Percentiles rank a stretch among this genome's conserved stretches.
Conservation (phyloP, 2,797 vertebrate genomes). For the Anolis apletophallus region DNA sequence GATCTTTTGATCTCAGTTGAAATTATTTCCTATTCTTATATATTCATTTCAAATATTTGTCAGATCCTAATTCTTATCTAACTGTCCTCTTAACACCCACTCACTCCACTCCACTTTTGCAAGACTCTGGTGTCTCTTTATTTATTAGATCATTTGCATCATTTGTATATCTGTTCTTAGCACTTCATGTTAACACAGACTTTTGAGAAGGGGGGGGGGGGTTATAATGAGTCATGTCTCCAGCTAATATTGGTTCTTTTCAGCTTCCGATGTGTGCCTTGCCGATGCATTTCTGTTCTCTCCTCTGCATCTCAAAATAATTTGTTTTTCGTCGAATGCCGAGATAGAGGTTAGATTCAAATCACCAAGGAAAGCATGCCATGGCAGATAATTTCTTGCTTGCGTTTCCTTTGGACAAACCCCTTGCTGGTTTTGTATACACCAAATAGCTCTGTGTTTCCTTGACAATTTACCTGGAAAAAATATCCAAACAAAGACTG, state of each 20-base stretch:
- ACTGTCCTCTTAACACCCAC: not conserved
- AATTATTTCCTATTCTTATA: slow-evolving; percentile 1
- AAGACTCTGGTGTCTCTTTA: fast-evolving
- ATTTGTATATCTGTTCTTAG: not conserved
- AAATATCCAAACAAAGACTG: not conserved
- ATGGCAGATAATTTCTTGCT: not conserved
- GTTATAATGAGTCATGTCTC: not conserved
- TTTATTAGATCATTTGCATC: fast-evolving
- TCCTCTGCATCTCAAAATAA: not conserved
- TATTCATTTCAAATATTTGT: slow-evolving; percentile 6
- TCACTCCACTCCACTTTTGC: not conserved
- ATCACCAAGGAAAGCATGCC: not conserved
- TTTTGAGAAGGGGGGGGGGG: not conserved
- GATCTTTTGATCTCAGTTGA: not conserved
- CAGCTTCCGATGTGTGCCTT: not conserved
- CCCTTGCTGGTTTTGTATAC: not conserved
- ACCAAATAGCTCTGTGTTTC: not conserved
- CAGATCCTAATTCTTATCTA: slow-evolving; percentile 14
- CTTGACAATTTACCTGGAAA: not conserved
- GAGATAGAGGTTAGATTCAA: not conserved
- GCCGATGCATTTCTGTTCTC: not conserved
- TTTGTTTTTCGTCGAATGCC: not conserved
- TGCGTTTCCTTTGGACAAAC: not conserved
- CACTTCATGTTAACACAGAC: fast-evolving
- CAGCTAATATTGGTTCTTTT: slow-evolving; percentile 8